These are phyloP conservation scores for Typhlichthys subterraneus DNA, from an alignment of 2,797 vertebrate species.

Conservation along the genomic window DNA sequence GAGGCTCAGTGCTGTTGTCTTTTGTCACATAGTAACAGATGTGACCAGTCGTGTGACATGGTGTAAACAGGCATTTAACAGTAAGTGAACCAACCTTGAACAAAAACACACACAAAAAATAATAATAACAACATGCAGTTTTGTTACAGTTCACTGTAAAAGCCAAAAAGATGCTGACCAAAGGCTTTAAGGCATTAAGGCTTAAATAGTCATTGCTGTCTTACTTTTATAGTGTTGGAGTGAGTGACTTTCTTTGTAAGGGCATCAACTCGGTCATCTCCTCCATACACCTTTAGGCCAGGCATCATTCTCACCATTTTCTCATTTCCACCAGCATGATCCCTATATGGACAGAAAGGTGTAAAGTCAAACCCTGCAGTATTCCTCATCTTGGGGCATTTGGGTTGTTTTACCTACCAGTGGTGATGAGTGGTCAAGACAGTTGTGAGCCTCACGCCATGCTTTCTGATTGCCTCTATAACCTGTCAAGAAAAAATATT, in stretches of 20 bases:
- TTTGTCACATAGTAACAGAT: slow-evolving; percentile 96
- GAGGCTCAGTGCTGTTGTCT: slow-evolving; percentile 85
- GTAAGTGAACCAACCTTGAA: slow-evolving; percentile 89
- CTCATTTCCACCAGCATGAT: slow-evolving; percentile 96
- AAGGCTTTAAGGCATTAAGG: not conserved
- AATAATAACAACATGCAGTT: not conserved
- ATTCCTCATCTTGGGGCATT: not conserved
- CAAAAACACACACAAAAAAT: slow-evolving; percentile 6
- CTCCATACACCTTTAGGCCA: slow-evolving; percentile 88
- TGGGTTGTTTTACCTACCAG: slow-evolving; percentile 79
- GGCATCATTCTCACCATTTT: slow-evolving; percentile 89
- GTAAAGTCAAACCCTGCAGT: not conserved
- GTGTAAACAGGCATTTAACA: slow-evolving; percentile 92
- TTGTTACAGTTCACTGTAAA: not conserved
- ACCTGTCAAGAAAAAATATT: slow-evolving; percentile 75
- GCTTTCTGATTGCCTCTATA: slow-evolving; percentile 87
- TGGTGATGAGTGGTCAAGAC: slow-evolving; percentile 97
- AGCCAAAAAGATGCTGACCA: not conserved
- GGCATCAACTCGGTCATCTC: slow-evolving; percentile 89
- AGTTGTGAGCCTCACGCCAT: slow-evolving; percentile 88
- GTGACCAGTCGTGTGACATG: slow-evolving; percentile 97
- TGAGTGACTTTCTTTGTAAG: slow-evolving; percentile 90
- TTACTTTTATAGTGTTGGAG: slow-evolving; percentile 87
- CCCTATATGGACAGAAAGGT: slow-evolving; percentile 73
- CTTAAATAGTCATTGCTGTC: not conserved